phyloP scores from a whole-genome alignment of 2,888 invertebrate genomes.

The Agrochola litura region DNA sequence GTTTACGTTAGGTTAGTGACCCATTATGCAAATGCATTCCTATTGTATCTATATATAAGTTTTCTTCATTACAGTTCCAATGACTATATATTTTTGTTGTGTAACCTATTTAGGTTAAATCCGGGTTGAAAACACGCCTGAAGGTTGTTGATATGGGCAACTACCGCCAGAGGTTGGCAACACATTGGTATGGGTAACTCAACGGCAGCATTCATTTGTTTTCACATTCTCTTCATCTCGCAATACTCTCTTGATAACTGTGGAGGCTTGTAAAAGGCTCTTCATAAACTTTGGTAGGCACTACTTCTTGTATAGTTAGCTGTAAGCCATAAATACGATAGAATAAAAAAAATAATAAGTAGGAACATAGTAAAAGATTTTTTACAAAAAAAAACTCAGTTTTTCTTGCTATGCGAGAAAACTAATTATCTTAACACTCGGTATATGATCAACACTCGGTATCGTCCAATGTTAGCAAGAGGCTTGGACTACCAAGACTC shows the following conservation, averaged over 20 bases:
- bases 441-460: too few relatives aligned
- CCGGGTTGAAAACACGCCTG: slow-evolving; percentile 51
- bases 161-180: not conserved
- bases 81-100: not conserved
- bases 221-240: not conserved
- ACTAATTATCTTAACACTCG: not conserved
- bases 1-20: not conserved
- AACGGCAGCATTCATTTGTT: slow-evolving; percentile 18
- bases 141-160: slow-evolving; percentile 24
- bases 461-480: too few relatives aligned
- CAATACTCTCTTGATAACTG: too few relatives aligned
- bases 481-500: not conserved
- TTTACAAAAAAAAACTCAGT: not conserved
- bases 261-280: too few relatives aligned
- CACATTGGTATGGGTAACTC: slow-evolving; percentile 28
- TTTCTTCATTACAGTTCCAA: not conserved
- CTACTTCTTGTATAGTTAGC: too few relatives aligned
- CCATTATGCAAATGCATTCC: not conserved
- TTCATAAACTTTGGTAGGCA: too few relatives aligned
- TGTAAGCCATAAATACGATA: too few relatives aligned
- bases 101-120: slow-evolving; percentile 23
- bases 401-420: not conserved
- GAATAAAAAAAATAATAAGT: too few relatives aligned
- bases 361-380: not conserved
- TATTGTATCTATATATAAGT: not conserved